Conservation (phyloP, 2,113 vertebrate species). For the Microtus ochrogaster region DNA sequence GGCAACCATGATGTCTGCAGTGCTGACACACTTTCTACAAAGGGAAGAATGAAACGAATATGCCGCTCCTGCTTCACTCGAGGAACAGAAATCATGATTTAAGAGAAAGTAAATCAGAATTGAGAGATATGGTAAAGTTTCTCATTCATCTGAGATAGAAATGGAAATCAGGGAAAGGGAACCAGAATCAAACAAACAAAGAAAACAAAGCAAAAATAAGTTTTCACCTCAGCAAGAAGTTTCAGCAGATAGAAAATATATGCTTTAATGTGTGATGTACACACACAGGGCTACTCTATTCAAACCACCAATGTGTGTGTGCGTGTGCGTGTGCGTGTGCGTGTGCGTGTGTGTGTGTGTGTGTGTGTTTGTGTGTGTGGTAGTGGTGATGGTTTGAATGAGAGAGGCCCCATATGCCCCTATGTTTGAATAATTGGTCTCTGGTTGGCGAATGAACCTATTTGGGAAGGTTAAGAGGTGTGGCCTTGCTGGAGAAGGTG, state of each 20-base stretch:
- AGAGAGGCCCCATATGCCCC: neutral
- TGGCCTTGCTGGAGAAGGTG: neutral
- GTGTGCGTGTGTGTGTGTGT: neutral
- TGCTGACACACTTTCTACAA: slow-evolving; percentile 35
- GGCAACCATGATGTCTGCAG: neutral
- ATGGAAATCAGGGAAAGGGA: neutral
- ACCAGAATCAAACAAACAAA: neutral
- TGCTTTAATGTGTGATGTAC: neutral
- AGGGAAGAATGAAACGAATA: neutral
- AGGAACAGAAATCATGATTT: neutral
- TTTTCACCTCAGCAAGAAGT: neutral
- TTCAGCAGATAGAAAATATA: neutral
- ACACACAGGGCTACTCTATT: too few relatives aligned
- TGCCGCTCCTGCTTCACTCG: neutral
- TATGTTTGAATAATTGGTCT: neutral
- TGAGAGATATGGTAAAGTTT: neutral
- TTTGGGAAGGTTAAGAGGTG: neutral
- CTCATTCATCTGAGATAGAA: slow-evolving; percentile 1
- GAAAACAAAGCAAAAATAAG: neutral
- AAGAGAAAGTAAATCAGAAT: slow-evolving; percentile 52
- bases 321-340: too few relatives aligned
- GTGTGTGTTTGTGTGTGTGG: neutral
- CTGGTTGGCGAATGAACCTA: neutral
- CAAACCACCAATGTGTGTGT: neutral
- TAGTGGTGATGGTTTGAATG: neutral